Evolutionary conservation across 2,113 vertebrate species (phyloP).

Genomic region (Azemiops feae): DNA sequence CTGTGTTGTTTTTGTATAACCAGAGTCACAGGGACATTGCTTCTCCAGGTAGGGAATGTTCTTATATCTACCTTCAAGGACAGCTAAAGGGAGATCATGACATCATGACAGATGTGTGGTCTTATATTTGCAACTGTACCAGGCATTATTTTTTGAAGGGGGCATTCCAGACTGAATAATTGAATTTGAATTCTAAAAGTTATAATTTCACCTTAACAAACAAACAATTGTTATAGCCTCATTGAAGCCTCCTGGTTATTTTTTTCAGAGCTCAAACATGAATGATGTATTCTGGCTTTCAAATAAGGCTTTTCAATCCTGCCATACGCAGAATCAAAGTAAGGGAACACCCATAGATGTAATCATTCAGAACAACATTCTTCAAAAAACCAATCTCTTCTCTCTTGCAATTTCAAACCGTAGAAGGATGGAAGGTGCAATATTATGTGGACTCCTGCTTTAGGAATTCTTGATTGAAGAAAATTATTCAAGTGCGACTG

Average conservation of each 20-base stretch:
- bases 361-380: neutral
- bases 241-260: neutral
- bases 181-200: neutral
- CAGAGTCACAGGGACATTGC: neutral
- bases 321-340: neutral
- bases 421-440: neutral
- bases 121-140: neutral
- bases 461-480: neutral
- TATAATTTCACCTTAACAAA: neutral
- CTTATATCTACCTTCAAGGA: neutral
- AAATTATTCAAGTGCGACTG: neutral
- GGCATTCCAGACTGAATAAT: neutral
- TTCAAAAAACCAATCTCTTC: neutral
- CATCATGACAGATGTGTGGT: neutral
- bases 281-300: neutral
- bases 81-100: neutral
- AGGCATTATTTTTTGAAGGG: neutral
- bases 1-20: neutral
- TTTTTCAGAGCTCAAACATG: neutral
- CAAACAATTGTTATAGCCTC: neutral
- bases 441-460: neutral
- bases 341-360: neutral
- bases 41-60: neutral
- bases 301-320: neutral
- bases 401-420: neutral